Base-by-base conservation (phyloP, 2,113 vertebrate species). In the Mus pahari region DNA sequence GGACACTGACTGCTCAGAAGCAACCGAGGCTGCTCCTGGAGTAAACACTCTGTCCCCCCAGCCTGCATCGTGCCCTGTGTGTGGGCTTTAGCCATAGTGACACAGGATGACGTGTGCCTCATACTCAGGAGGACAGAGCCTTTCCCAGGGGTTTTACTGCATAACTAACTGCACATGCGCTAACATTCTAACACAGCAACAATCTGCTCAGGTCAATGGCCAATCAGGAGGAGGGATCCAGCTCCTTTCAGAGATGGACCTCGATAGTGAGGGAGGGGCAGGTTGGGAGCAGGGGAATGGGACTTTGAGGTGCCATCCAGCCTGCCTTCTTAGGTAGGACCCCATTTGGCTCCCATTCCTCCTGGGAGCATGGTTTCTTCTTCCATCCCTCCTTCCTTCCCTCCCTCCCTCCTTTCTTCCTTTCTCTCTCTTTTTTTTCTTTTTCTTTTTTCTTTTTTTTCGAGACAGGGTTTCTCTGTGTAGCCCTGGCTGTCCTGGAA, bases 381-480 rank as follows among this genome's bases (percentile, higher is more conserved):
- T 12, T 89, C 28, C 58, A 50, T 28, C 70, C 20, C 58, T 60
- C 5, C 19, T 19, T 58, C 19, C 20, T 14, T 58, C 20, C 17
- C 19, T 22, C 19, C 6, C 19, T 22, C 16, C 55, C 14, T 17
- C 16, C 55, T 13, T 17, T 55, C 55, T 14, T 14, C 14, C 53
- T 14, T 14, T 1, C 2, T 1, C 9, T 6, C 17, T 1, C 19
- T 14, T 36, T 36, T 6, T 36, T 28, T n/a, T 7, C 7, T 48
- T 48, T 48, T 7, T 48, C 3, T 1, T 22, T 2, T 19, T 3
- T n/a, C 7, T 19, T 8, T 7, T n/a, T 13, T 39, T 8, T 39
- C 19, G 5, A 81, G 50, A 14, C 36, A 58, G 33, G 36, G 53
- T n/a, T 81, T 81, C 78, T 81, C 53, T 81, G 78, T n/a, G 33